Evolutionary conservation across 2,888 invertebrate genomes (phyloP), one percentile per base, ranked within the genome.

Genomic region (Diaperis boleti): DNA sequence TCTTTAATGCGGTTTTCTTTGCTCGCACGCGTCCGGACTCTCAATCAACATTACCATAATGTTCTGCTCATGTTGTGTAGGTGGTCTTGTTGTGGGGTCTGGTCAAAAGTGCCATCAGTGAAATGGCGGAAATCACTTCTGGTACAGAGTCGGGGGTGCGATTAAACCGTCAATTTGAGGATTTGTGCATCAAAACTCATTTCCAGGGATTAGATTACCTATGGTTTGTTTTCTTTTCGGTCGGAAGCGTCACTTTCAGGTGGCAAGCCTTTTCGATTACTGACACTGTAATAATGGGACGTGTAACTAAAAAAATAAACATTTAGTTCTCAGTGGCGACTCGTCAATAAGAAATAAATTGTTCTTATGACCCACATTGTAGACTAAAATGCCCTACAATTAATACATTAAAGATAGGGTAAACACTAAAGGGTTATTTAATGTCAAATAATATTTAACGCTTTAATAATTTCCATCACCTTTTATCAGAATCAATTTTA

Each of bases 61-160:
- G 66, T 62, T 62, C 67, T 56, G 62, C 62, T 68, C 66, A 59
- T 64, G 56, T 62, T 61, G 52, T 66, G 69, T 69, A 69, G 69
- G 69, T 69, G 69, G 69, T 69, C 69, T 66, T 68, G 66, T 63
- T 67, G 67, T 67, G 69, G 42, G 67, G 67, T 69, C 66, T 60
- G 49, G 44, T 64, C 61, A 64, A 65, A 68, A 68, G 61, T 67
- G 63, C 64, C 60, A 67, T 68, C 64, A 57, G 15, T 55, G 63
- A 61, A 68, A 63, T 67, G 39, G 69, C 65, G 65, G 62, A 69
- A 69, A 67, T 59, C 59, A 56, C 56, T 56, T 45, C 56, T 56
- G 56, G 56, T 35, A 56, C 45, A 10, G 29, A 13, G 35, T 18
- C 11, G 20, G n/a, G 18, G 33, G 29, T 42, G 42, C 31, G 33